These are phyloP conservation scores for Dipus sagitta DNA, from an alignment of 2,797 vertebrate genomes.

Conservation along the genomic window DNA sequence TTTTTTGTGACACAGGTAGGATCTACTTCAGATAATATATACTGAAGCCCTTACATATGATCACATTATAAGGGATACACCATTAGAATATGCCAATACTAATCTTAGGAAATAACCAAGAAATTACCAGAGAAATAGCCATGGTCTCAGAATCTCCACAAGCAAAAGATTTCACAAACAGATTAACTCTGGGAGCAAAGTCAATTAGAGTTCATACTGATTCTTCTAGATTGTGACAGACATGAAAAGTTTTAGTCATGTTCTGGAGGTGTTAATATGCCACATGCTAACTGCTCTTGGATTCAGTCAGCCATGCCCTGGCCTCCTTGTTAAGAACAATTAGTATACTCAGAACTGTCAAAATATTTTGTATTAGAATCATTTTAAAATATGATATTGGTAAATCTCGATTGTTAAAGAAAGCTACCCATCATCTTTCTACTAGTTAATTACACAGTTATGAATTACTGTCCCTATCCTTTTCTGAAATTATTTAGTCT, in stretches of 20 bases:
- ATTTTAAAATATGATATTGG: too few species aligned
- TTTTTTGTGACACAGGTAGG: not conserved
- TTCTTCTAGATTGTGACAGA: not conserved
- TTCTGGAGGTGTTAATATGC: not conserved
- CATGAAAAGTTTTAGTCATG: not conserved
- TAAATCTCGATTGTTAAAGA: slow-evolving; percentile 8
- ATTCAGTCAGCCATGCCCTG: not conserved
- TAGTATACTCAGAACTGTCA: not conserved
- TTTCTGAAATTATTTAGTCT: not conserved
- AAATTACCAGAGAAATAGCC: not conserved
- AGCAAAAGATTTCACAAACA: not conserved
- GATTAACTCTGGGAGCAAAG: not conserved
- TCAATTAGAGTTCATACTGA: not conserved
- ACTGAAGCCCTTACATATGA: not conserved
- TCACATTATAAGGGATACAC: not conserved
- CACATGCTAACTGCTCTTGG: not conserved
- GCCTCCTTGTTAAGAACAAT: not conserved
- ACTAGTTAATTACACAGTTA: not conserved
- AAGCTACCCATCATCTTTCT: slow-evolving; percentile 5
- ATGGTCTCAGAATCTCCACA: not conserved
- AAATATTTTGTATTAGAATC: not conserved
- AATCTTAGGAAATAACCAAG: not conserved
- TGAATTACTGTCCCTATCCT: not conserved
- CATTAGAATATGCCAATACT: not conserved
- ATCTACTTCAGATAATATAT: not conserved